Percentiles rank a stretch among this genome's conserved stretches.
These are phyloP conservation scores for Sorex maritimensis DNA, from an alignment of 2,797 vertebrate genomes.

Conservation along the genomic window DNA sequence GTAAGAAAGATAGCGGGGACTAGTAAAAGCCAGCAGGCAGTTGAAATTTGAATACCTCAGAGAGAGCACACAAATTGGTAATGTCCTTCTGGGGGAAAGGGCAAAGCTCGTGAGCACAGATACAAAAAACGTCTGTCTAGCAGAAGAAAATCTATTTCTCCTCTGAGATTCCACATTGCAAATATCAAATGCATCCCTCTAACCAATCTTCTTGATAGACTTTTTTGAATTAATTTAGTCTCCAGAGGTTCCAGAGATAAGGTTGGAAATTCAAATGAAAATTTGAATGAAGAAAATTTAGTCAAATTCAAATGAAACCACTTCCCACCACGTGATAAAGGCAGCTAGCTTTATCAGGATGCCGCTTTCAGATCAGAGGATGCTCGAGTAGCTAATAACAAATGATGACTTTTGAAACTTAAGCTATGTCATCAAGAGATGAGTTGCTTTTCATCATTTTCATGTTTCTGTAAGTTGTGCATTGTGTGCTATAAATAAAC, in stretches of 20 bases:
- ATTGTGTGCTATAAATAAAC: neutral
- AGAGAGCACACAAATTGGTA: neutral
- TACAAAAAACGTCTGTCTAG: neutral
- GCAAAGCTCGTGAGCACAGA: neutral
- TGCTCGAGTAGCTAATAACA: neutral
- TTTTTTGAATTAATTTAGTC: neutral
- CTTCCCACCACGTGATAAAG: neutral
- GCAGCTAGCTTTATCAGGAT: neutral
- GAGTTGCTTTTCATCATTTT: neutral
- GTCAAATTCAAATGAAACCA: neutral
- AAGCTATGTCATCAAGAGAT: neutral
- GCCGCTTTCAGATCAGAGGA: neutral
- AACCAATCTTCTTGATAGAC: neutral
- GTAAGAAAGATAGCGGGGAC: neutral
- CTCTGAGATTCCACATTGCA: neutral
- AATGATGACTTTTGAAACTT: neutral
- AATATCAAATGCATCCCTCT: neutral
- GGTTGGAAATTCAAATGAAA: conserved; percentile 11
- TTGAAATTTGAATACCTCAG: neutral
- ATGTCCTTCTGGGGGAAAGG: neutral
- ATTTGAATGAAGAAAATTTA: neutral
- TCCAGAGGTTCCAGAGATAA: neutral
- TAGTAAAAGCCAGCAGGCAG: neutral
- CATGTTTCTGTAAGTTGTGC: neutral
- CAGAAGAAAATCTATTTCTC: neutral